A percentile compares a stretch with the other conserved stretches of the same genome.
Conservation (phyloP, 2,797 vertebrate genomes). For the Triplophysa bombifrons region DNA sequence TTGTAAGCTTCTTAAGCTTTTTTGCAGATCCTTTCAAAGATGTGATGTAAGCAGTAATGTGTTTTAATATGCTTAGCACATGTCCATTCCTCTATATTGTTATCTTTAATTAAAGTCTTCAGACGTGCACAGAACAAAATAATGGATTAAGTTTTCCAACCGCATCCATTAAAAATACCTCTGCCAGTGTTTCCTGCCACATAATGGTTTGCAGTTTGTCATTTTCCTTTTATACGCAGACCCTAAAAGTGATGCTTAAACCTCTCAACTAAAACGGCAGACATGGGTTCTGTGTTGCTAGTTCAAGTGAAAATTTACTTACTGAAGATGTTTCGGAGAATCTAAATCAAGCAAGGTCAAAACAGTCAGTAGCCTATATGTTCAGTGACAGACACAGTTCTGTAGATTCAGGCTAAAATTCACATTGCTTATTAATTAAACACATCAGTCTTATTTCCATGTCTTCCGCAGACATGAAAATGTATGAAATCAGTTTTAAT, state of each 20-base stretch:
- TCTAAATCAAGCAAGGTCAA: neutral
- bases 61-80: slow-evolving; percentile 50
- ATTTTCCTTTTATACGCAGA: slow-evolving; percentile 70
- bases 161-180: slow-evolving; percentile 70
- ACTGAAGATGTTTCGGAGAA: neutral
- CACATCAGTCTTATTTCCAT: slow-evolving; percentile 16
- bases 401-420: slow-evolving; percentile 17
- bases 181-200: slow-evolving; percentile 69
- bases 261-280: slow-evolving; percentile 25
- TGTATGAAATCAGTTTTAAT: slow-evolving; percentile 43
- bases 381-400: slow-evolving; percentile 1
- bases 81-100: slow-evolving; percentile 51
- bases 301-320: slow-evolving; percentile 9
- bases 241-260: slow-evolving; percentile 39
- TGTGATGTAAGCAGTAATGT: slow-evolving; percentile 27
- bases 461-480: slow-evolving; percentile 40
- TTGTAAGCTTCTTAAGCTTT: neutral
- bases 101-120: slow-evolving; percentile 62
- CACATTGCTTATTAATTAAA: slow-evolving; percentile 38
- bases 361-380: neutral
- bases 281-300: slow-evolving; percentile 1
- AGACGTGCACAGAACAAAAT: slow-evolving; percentile 55
- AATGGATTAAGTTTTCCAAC: slow-evolving; percentile 65
- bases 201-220: slow-evolving; percentile 71
- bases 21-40: neutral